These are phyloP conservation scores for Turritopsis rubra DNA, from an alignment of 30 jellyfish, hydroid and myxozoan genomes.

Conservation along the genomic window DNA sequence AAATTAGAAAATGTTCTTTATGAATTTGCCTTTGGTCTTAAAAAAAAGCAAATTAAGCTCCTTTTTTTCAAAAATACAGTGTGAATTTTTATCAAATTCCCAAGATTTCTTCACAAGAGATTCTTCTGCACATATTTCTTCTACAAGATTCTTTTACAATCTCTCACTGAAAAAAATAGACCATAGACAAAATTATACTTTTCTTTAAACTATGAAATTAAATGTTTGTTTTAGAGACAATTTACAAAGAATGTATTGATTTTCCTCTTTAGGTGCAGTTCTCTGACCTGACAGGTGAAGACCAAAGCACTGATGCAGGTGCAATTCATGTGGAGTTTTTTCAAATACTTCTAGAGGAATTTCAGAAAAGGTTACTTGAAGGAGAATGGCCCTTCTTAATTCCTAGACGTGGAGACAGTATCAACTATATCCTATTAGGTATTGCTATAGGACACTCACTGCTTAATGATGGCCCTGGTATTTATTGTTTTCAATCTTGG, in stretches of 20 bases:
- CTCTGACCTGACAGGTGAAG: background rate
- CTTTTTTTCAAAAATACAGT: no score
- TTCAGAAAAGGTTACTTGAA: background rate
- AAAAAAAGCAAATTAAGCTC: no score
- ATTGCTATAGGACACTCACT: background rate
- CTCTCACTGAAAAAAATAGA: no score
- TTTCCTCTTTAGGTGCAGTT: background rate
- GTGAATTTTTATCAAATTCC: no score
- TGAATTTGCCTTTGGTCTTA: no score
- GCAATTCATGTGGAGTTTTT: background rate
- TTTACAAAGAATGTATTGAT: background rate
- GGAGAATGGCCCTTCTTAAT: background rate
- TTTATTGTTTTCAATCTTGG: background rate
- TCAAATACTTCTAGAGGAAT: background rate
- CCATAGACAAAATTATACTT: no score
- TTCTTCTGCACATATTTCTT: no score
- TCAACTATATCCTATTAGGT: background rate
- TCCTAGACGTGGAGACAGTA: constrained; percentile 6
- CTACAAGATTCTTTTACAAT: no score
- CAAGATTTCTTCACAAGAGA: no score
- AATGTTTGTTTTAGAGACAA: no score
- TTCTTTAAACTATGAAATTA: no score
- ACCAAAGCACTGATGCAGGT: constrained; percentile 1
- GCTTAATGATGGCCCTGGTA: constrained; percentile 5
- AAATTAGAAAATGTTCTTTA: no score